Evolutionary conservation across 2,888 invertebrate species (phyloP), one percentile per base, ranked within the genome.

Genomic region (Zygaena filipendulae): DNA sequence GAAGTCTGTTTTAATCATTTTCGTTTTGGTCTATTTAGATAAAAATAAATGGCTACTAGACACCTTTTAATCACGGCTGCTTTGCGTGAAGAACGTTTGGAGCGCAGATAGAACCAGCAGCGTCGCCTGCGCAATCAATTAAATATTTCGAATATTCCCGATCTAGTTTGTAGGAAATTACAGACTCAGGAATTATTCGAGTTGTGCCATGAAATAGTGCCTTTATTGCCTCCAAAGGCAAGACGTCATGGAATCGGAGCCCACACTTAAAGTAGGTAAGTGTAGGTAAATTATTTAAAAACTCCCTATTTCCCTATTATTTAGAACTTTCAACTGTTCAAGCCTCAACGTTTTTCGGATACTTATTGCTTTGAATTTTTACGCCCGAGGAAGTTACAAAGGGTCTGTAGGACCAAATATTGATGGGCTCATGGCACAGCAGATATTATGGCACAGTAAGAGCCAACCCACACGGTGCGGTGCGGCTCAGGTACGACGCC

Each of bases 91-190:
- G 25, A 39, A 47, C 21, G 35, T 33, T 8, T 42, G 43, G 27
- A 40, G 45, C 25, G 47, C 47, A 23, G 49, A 29, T 45, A 51
- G 3, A 52, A 55, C 12, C 29, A 19, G n/a, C n/a, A n/a, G 2
- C 18, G 25, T 12, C 19, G 19, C 4, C 19, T 32, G 16, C 22
- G 27, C 9, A 27, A 21, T 21, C 8, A 10, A 8, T 12, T 26
- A 4, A 16, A 16, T 16, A 16, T 16, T 16, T 6, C 4, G 4
- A 7, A 6, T 16, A 14, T 27, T 13, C 27, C 27, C 13, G 27
- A 27, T 21, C 10, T 21, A 9, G 21, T 27, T 27, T 27, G 21
- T 27, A 21, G 9, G 20, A n/a, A 27, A 27, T n/a, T 21, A 27
- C 26, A 27, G 26, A 27, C 26, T 27, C 21, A 27, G 21, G 20